Base-by-base conservation (phyloP, 2,113 vertebrate genomes). In the Nibea albiflora region DNA sequence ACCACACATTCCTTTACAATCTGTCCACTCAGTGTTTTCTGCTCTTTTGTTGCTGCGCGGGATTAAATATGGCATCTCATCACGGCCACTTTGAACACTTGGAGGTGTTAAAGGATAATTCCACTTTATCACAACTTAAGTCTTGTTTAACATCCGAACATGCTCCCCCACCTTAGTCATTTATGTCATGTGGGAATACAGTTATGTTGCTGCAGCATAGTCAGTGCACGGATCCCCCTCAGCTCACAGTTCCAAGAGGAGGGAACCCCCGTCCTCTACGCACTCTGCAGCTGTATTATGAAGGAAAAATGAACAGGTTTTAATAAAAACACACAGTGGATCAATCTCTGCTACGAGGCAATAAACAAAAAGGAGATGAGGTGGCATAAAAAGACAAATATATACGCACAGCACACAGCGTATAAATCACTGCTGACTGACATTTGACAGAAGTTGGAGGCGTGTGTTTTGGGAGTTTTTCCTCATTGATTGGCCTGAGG, bases 21-120 rank as follows among this genome's bases (percentile, higher is more conserved):
- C 73, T 53, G 78, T 64, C 22, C 39, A 7, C 35, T 72, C 54
- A 44, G 68, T 44, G 42, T 52, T 74, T 90, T 63, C 22, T 78
- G 11, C 3, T n/a, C 7, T 52, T 70, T 61, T 85, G 31, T 16
- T 58, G 11, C 49, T 53, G 35, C 28, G 57, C 39, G 15, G 47
- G 15, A 22, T 28, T 10, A 56, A 47, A 67, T 15, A 11, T 44
- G 19, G 22, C 35, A 54, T 19, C 12, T 46, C 24, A 24, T 24
- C 22, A 35, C 31, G 22, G 4, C 2, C 22, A n/a, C 28, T 17
- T 26, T 39, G 16, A 31, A 28, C 26, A n/a, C n/a, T 2, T 54
- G 22, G 17, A 54, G 11, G 49, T 22, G 71, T 31, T 20, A 10
- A 53, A 42, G 19, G 11, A n/a, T 6, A 9, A 69, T 3, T 22